Percentiles rank a stretch among this genome's conserved stretches.
phyloP scores from a whole-genome alignment of 2,113 vertebrate genomes.

The Nymphicus hollandicus region DNA sequence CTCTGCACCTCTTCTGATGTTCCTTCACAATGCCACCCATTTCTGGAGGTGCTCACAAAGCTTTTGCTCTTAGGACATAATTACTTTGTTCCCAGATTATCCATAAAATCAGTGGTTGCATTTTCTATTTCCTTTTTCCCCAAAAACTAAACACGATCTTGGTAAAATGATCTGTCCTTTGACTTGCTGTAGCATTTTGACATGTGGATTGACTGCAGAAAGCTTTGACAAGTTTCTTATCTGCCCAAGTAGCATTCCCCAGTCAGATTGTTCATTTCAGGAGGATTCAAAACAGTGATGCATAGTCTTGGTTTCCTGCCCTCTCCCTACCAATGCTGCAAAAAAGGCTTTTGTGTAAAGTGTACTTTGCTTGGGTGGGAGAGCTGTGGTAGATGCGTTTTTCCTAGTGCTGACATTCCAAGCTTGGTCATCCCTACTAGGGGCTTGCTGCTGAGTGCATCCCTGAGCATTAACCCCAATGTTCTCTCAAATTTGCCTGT shows the following conservation, averaged over 20 bases:
- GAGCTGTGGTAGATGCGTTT: neutral
- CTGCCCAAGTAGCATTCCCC: fast-evolving
- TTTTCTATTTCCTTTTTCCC: neutral
- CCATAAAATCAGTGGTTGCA: neutral
- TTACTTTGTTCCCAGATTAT: neutral
- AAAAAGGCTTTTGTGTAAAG: neutral
- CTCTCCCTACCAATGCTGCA: neutral
- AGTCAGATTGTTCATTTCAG: neutral
- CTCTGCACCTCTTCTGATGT: neutral
- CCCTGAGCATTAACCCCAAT: neutral
- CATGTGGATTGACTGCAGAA: neutral
- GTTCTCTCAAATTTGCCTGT: neutral
- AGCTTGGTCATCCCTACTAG: neutral
- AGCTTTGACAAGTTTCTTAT: neutral
- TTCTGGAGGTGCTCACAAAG: neutral
- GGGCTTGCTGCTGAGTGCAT: neutral
- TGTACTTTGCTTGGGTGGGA: neutral
- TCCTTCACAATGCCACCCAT: neutral
- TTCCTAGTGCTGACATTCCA: neutral
- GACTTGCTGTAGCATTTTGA: neutral
- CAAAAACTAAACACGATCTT: neutral
- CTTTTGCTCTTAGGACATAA: neutral
- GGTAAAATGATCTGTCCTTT: neutral
- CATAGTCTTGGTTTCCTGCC: neutral
- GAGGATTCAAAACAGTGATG: neutral